Conservation (phyloP, 2,888 invertebrate genomes). For the Hanleya hanleyi region DNA sequence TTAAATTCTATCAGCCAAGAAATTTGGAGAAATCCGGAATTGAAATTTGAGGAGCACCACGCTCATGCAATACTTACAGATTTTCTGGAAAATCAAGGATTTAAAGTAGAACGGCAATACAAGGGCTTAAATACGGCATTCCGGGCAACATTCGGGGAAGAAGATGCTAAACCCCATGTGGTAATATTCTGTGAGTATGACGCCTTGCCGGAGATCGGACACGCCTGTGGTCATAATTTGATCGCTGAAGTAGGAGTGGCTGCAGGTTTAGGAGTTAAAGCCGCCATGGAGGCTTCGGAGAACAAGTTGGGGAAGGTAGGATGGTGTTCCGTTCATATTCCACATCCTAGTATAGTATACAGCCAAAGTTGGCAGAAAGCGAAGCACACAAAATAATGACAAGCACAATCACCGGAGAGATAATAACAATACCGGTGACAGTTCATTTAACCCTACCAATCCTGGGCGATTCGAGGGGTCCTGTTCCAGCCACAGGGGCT, state of each 20-base stretch:
- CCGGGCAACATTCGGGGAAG: conserved; percentile 44
- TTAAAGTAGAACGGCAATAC: conserved; percentile 58
- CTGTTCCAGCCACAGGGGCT: too few species aligned
- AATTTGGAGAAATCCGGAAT: conserved; percentile 68
- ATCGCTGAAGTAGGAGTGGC: conserved; percentile 45
- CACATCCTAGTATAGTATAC: too few species aligned
- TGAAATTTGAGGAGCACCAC: conserved; percentile 58
- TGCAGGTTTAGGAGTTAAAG: conserved; percentile 61
- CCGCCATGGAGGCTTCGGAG: conserved; percentile 48
- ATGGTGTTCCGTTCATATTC: too few species aligned
- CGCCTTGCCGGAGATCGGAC: conserved; percentile 58
- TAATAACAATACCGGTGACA: too few species aligned
- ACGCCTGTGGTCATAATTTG: conserved; percentile 73
- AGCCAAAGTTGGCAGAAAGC: too few species aligned
- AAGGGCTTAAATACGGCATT: conserved; percentile 54
- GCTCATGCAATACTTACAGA: conserved; percentile 61
- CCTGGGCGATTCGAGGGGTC: too few species aligned
- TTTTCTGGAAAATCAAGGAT: conserved; percentile 56
- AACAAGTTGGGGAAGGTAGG: conserved; percentile 45
- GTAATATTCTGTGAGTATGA: conserved; percentile 66
- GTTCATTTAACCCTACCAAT: too few species aligned
- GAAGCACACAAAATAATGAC: too few species aligned
- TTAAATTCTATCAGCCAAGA: conserved; percentile 54
- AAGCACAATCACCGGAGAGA: too few species aligned
- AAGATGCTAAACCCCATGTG: conserved; percentile 50